Evolutionary conservation across 2,797 vertebrate species (phyloP).

Genomic region (Trichosurus vulpecula): DNA sequence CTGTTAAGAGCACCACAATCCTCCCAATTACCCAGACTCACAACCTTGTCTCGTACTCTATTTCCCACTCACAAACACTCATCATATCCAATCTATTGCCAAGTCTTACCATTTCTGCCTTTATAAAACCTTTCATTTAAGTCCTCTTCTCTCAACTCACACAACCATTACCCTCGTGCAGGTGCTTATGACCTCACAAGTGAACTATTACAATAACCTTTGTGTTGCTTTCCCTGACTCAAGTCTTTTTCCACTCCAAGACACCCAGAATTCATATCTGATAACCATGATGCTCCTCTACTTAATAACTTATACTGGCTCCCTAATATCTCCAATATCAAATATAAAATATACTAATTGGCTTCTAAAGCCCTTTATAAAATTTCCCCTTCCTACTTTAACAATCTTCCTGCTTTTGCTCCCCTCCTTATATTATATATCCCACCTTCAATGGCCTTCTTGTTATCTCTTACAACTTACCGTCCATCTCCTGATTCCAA

Average conservation of each 20-base stretch:
- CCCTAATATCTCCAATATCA: neutral
- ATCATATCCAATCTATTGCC: neutral
- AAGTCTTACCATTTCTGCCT: neutral
- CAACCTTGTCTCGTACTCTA: neutral
- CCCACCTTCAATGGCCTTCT: neutral
- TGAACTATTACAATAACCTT: neutral
- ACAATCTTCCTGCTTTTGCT: neutral
- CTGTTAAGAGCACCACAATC: no score
- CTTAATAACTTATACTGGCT: neutral
- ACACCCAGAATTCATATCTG: neutral
- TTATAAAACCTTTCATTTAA: neutral
- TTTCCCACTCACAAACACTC: neutral
- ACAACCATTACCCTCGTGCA: neutral
- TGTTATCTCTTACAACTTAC: neutral
- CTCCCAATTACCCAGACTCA: no score
- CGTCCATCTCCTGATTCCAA: neutral
- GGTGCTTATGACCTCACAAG: neutral
- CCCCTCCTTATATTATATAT: neutral
- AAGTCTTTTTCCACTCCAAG: no score
- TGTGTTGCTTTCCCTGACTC: neutral
- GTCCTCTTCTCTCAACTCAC: neutral
- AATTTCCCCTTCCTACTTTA: neutral
- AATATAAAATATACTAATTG: neutral
- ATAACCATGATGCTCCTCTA: neutral
- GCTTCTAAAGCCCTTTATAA: neutral